Evolutionary conservation across 2,113 vertebrate species (phyloP).

Genomic region (Mustela nigripes): DNA sequence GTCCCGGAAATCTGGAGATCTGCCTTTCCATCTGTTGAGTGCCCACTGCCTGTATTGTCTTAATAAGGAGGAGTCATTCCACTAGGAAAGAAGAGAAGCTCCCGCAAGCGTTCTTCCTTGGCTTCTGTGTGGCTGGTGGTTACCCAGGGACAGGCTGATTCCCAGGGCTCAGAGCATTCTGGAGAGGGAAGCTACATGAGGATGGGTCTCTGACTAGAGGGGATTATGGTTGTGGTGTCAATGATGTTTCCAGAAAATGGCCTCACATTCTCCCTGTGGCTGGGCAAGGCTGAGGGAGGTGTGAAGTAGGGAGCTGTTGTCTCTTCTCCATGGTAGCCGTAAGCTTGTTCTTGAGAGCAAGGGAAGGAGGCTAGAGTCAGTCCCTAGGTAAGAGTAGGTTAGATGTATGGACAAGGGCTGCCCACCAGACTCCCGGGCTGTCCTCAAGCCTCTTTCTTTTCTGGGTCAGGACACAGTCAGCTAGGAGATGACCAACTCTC

Average conservation of each 20-base stretch:
- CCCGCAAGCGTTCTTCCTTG: not conserved
- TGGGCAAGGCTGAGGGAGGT: not conserved
- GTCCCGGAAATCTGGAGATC: not conserved
- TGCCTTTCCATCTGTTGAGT: not conserved
- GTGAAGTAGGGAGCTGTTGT: not conserved
- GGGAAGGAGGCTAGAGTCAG: not conserved
- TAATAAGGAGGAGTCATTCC: not conserved
- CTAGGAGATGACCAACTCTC: not conserved
- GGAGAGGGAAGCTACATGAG: not conserved
- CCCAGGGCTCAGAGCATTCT: not conserved
- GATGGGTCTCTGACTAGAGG: conserved; percentile 3
- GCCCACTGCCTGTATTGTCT: not conserved
- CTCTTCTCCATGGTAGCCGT: not conserved
- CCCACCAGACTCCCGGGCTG: not conserved
- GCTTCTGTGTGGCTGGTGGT: not conserved
- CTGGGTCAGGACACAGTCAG: not conserved
- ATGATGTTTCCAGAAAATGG: conserved; percentile 54
- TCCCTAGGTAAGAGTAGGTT: not conserved
- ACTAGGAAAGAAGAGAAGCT: not conserved
- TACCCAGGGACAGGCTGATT: not conserved
- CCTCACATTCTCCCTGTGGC: not conserved
- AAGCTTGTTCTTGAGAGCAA: not conserved
- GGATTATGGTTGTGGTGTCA: conserved; percentile 53
- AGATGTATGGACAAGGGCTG: not conserved
- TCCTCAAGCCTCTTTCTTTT: not conserved